Evolutionary conservation across 2,113 vertebrate species (phyloP).

Genomic region (Tragelaphus strepsiceros): DNA sequence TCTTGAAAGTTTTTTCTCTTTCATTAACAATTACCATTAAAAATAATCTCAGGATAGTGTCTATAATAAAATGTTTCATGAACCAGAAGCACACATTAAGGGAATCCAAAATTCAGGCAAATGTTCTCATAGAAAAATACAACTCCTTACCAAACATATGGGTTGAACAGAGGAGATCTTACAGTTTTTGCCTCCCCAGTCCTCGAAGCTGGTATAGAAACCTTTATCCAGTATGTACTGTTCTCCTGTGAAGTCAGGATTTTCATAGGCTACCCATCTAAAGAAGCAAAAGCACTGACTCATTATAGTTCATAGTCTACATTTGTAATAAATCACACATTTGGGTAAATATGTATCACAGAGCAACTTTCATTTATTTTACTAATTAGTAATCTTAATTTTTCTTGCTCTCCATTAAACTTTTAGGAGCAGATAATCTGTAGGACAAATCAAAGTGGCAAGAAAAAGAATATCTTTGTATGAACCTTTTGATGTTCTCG

Average conservation of each 20-base stretch:
- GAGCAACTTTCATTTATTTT: neutral
- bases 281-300: neutral
- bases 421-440: neutral
- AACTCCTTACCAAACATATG: conserved; percentile 87
- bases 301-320: neutral
- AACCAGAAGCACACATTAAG: neutral
- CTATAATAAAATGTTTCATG: neutral
- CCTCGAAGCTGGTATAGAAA: conserved; percentile 86
- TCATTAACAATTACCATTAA: conserved; percentile 9
- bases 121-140: neutral
- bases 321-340: neutral
- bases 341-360: neutral
- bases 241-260: conserved; percentile 91
- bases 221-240: conserved; percentile 93
- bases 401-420: neutral
- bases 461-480: neutral
- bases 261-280: conserved; percentile 96
- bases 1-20: neutral
- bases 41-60: neutral
- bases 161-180: conserved; percentile 93
- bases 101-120: conserved; percentile 7
- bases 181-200: conserved; percentile 89
- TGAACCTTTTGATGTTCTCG: neutral
- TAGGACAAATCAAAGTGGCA: neutral
- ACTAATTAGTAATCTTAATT: neutral